A percentile compares a stretch with the other conserved stretches of the same genome.
These are phyloP conservation scores for Haemorhous mexicanus DNA, from an alignment of 2,113 vertebrate species.

Conservation along the genomic window DNA sequence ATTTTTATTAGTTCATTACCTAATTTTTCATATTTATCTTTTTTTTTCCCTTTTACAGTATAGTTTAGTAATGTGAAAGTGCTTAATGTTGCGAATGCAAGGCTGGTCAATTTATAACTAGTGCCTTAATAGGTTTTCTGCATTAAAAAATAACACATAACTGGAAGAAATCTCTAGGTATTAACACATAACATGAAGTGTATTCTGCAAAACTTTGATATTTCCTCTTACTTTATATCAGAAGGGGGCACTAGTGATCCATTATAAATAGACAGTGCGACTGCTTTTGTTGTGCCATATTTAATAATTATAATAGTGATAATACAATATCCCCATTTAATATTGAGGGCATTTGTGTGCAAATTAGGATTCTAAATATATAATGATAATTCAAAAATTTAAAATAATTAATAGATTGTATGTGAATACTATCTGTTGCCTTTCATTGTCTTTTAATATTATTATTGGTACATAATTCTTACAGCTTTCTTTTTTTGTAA, in stretches of 20 bases:
- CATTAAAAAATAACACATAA: conserved; percentile 18
- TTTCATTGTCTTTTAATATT: conserved; percentile 19
- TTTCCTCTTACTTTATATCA: conserved; percentile 47
- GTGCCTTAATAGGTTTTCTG: background rate
- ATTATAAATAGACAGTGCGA: conserved; percentile 41
- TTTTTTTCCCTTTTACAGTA: background rate
- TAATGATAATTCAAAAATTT: conserved; percentile 63
- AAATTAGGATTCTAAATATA: conserved; percentile 70
- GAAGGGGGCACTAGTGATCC: conserved; percentile 77
- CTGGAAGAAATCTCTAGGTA: conserved; percentile 31
- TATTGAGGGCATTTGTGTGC: conserved; percentile 56
- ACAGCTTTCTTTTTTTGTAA: background rate
- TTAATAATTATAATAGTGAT: conserved; percentile 60
- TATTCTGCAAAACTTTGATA: background rate
- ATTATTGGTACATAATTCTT: conserved; percentile 1
- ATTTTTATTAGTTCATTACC: background rate
- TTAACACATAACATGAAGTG: background rate
- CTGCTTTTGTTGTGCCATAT: conserved; percentile 66
- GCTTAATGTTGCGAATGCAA: background rate
- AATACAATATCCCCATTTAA: conserved; percentile 64
- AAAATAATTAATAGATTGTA: conserved; percentile 69
- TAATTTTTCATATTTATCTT: background rate
- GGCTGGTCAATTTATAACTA: background rate
- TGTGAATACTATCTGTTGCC: conserved; percentile 51
- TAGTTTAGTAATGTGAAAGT: background rate